These are phyloP conservation scores for Holcopasites calliopsidis DNA, from an alignment of 1,140 invertebrate genomes.

Conservation along the genomic window DNA sequence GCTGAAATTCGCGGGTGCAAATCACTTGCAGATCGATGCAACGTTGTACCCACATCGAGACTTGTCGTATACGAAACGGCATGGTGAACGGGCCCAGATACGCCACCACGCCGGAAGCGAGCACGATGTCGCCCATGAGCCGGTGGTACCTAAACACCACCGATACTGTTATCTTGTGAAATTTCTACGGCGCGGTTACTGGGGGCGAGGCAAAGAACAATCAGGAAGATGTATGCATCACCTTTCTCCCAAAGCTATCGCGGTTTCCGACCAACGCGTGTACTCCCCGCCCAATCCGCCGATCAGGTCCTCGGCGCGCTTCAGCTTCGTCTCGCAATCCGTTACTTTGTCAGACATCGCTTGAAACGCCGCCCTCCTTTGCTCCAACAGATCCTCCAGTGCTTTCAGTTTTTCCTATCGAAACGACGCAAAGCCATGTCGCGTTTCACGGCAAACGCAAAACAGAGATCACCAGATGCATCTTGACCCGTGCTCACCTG, in stretches of 20 bases:
- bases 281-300: conserved; percentile 92
- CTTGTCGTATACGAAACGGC: conserved; percentile 85
- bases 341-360: conserved; percentile 90
- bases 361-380: conserved; percentile 79
- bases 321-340: conserved; percentile 92
- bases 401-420: conserved; percentile 65
- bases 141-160: conserved; percentile 77
- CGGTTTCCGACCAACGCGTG: conserved; percentile 89
- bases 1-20: conserved; percentile 87
- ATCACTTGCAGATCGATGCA: conserved; percentile 85
- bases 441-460: no score
- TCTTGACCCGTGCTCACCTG: no score
- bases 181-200: no score
- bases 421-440: no score
- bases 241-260: conserved; percentile 86
- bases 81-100: conserved; percentile 95
- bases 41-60: conserved; percentile 86
- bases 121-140: conserved; percentile 88
- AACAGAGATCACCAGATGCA: no score
- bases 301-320: conserved; percentile 95
- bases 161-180: no score
- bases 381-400: conserved; percentile 84
- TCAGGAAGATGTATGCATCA: no score
- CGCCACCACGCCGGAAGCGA: conserved; percentile 93
- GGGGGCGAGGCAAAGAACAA: no score